phyloP scores from a whole-genome alignment of 2,113 vertebrate genomes.

The Barbus barbus region DNA sequence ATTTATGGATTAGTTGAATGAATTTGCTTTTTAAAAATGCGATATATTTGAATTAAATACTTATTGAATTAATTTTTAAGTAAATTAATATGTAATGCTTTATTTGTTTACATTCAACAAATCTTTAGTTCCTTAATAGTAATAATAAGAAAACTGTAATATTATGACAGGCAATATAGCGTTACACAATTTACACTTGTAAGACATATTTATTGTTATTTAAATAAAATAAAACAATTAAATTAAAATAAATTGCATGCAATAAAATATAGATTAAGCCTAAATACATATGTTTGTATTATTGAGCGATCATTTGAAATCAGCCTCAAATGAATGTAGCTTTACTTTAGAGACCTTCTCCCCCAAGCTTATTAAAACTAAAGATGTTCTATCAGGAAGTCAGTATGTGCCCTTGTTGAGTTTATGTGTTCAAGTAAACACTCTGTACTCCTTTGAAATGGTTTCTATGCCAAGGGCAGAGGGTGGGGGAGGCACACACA shows the following conservation, averaged over 20 bases:
- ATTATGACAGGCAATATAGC: neutral
- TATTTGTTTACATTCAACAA: neutral
- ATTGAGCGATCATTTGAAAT: neutral
- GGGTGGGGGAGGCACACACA: constrained; percentile 21
- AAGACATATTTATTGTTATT: neutral
- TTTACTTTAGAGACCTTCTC: neutral
- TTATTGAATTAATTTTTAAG: no score
- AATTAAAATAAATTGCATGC: no score
- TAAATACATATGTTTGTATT: neutral
- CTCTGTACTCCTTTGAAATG: constrained; percentile 36
- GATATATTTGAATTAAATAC: neutral
- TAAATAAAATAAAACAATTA: neutral
- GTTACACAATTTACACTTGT: neutral
- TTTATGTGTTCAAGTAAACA: constrained; percentile 53
- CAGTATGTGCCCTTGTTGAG: constrained; percentile 26
- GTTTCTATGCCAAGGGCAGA: constrained; percentile 12
- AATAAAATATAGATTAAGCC: neutral
- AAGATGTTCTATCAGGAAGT: constrained; percentile 26
- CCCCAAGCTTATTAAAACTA: constrained; percentile 6
- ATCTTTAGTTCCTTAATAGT: neutral
- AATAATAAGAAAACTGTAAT: neutral
- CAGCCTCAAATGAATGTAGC: no score
- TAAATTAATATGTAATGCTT: neutral
- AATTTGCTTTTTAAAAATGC: neutral
- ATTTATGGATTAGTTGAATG: neutral